Conservation (phyloP, 2,797 vertebrate species). For the Bovichtus diacanthus region DNA sequence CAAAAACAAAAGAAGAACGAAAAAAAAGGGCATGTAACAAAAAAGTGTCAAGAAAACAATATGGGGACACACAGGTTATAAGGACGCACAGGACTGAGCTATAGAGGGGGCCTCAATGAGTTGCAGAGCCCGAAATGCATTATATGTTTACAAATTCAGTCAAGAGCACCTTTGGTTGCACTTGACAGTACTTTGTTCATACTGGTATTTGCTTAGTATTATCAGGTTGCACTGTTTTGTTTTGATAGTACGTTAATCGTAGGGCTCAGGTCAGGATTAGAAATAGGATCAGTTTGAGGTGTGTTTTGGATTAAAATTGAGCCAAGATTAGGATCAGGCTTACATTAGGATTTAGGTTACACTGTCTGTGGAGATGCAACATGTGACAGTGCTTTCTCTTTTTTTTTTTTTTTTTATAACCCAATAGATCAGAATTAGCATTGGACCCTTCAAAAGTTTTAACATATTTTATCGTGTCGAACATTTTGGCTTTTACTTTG, state of each 20-base stretch:
- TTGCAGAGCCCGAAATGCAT: constrained; percentile 69
- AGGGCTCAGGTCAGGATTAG: constrained; percentile 20
- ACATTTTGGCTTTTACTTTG: constrained; percentile 16
- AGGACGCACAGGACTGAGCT: constrained; percentile 68
- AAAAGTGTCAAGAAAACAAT: constrained; percentile 53
- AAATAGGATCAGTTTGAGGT: constrained; percentile 10
- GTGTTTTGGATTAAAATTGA: constrained; percentile 22
- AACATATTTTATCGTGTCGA: not conserved
- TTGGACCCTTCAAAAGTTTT: not conserved
- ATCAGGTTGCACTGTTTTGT: constrained; percentile 17
- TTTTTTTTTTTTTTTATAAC: not conserved
- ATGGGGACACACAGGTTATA: constrained; percentile 42
- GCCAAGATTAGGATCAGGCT: constrained; percentile 2
- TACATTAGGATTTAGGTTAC: not conserved
- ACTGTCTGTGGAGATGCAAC: not conserved
- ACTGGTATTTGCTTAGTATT: constrained; percentile 69
- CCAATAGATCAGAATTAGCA: not conserved
- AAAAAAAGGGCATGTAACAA: constrained; percentile 52
- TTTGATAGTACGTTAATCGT: constrained; percentile 9
- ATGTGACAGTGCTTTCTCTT: not conserved
- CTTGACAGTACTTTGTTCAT: constrained; percentile 63
- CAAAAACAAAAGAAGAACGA: constrained; percentile 18
- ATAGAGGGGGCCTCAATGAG: constrained; percentile 52
- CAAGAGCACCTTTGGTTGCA: constrained; percentile 80
- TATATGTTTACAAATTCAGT: constrained; percentile 83